Evolutionary conservation across 2,113 vertebrate genomes (phyloP).

Genomic region (Hippocampus guttulatus): DNA sequence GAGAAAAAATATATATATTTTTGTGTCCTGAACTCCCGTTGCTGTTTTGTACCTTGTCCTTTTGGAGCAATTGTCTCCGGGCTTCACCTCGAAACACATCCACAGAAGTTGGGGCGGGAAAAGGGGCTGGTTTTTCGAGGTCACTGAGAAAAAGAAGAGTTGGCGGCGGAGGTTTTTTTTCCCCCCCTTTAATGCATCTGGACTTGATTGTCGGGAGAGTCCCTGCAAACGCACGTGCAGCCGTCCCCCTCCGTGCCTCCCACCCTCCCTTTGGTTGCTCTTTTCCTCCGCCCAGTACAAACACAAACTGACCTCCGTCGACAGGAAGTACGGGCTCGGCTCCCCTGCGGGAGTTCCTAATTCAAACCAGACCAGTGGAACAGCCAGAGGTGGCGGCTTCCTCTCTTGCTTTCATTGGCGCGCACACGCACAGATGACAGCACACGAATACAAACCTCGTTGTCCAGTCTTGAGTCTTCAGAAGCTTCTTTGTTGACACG

Average conservation of each 20-base stretch:
- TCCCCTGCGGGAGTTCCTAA: conserved; percentile 76
- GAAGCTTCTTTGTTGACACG: conserved; percentile 54
- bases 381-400: conserved; percentile 67
- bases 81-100: conserved; percentile 48
- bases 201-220: conserved; percentile 74
- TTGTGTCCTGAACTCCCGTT: conserved; percentile 11
- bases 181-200: conserved; percentile 67
- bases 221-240: conserved; percentile 66
- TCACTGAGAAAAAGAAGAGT: conserved; percentile 38
- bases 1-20: background rate
- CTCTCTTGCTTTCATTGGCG: conserved; percentile 20
- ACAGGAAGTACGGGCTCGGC: conserved; percentile 76
- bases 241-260: conserved; percentile 26
- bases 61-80: conserved; percentile 51
- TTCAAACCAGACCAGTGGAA: conserved; percentile 78
- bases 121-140: conserved; percentile 19
- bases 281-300: conserved; percentile 24
- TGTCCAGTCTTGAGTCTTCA: conserved; percentile 33
- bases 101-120: background rate
- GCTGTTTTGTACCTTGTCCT: conserved; percentile 30
- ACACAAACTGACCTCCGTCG: conserved; percentile 42
- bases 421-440: conserved; percentile 28
- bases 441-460: conserved; percentile 31
- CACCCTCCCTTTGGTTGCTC: conserved; percentile 21
- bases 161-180: conserved; percentile 36